These are phyloP conservation scores for Oncorhynchus keta DNA, from an alignment of 2,113 vertebrate genomes.

Conservation along the genomic window DNA sequence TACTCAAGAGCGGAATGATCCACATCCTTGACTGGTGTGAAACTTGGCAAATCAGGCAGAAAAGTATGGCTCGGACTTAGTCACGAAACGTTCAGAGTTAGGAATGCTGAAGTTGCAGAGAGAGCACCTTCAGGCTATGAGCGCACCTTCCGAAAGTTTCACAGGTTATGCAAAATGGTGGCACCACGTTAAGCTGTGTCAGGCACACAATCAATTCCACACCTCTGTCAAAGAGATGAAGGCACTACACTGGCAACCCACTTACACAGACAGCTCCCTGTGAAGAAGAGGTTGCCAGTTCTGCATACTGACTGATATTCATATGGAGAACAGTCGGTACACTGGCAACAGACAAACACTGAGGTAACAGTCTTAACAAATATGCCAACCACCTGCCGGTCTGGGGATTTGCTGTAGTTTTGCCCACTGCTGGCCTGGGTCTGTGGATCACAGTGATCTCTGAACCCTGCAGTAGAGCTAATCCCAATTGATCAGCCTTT, in stretches of 20 bases:
- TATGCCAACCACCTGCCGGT: neutral
- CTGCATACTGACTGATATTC: neutral
- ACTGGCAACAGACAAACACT: neutral
- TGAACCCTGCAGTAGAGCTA: slow-evolving; percentile 14
- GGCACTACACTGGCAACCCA: slow-evolving; percentile 12
- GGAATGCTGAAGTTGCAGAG: slow-evolving; percentile 48
- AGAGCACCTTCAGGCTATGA: slow-evolving; percentile 49
- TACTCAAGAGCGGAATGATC: neutral
- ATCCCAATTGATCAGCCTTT: slow-evolving; percentile 51
- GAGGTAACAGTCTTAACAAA: neutral
- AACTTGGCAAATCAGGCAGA: slow-evolving; percentile 17
- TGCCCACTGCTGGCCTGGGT: neutral
- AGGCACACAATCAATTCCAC: slow-evolving; percentile 34
- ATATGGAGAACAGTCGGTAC: neutral
- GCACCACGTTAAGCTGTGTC: slow-evolving; percentile 28
- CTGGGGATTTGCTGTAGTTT: neutral
- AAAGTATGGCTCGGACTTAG: slow-evolving; percentile 3
- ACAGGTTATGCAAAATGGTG: slow-evolving; percentile 49
- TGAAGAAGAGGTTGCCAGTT: neutral
- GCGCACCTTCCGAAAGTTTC: slow-evolving; percentile 34
- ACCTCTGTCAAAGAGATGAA: slow-evolving; percentile 11
- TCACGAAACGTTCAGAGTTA: slow-evolving; percentile 46
- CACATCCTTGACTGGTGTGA: slow-evolving; percentile 14
- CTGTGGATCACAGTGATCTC: neutral
- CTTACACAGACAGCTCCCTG: neutral